These are phyloP conservation scores for Cynodonichthys magdalenae DNA, from an alignment of 2,797 vertebrate genomes.

Conservation along the genomic window DNA sequence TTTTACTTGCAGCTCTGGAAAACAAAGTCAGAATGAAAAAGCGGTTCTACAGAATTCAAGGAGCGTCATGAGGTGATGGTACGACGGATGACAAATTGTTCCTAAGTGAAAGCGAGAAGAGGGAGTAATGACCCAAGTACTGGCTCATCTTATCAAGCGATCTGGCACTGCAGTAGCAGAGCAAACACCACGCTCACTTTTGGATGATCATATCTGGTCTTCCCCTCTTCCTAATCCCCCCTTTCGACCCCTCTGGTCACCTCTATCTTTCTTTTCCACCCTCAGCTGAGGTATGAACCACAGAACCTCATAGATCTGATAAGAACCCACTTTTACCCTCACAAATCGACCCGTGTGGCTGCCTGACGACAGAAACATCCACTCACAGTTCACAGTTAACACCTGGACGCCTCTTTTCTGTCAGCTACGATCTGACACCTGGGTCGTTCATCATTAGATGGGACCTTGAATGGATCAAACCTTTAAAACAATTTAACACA, in stretches of 20 bases:
- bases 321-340: slow-evolving; percentile 19
- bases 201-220: slow-evolving; percentile 52
- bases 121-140: slow-evolving; percentile 11
- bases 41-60: not conserved
- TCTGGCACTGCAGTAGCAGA: slow-evolving; percentile 46
- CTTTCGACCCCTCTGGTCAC: slow-evolving; percentile 19
- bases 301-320: slow-evolving; percentile 31
- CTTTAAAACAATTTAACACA: slow-evolving; percentile 24
- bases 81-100: not conserved
- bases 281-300: slow-evolving; percentile 1
- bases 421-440: slow-evolving; percentile 35
- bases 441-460: too few relatives aligned
- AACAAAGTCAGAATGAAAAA: not conserved
- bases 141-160: slow-evolving; percentile 40
- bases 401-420: slow-evolving; percentile 46
- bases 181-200: slow-evolving; percentile 42
- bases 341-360: slow-evolving; percentile 22
- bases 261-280: not conserved
- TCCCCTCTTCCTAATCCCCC: slow-evolving; percentile 10
- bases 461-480: slow-evolving; percentile 14
- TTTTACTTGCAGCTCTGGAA: not conserved
- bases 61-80: not conserved
- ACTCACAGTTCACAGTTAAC: slow-evolving; percentile 48
- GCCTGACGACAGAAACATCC: slow-evolving; percentile 27
- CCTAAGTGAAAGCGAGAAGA: slow-evolving; percentile 16